phyloP scores from a whole-genome alignment of 2,797 vertebrate genomes.

The Mormyrops attenuatus region DNA sequence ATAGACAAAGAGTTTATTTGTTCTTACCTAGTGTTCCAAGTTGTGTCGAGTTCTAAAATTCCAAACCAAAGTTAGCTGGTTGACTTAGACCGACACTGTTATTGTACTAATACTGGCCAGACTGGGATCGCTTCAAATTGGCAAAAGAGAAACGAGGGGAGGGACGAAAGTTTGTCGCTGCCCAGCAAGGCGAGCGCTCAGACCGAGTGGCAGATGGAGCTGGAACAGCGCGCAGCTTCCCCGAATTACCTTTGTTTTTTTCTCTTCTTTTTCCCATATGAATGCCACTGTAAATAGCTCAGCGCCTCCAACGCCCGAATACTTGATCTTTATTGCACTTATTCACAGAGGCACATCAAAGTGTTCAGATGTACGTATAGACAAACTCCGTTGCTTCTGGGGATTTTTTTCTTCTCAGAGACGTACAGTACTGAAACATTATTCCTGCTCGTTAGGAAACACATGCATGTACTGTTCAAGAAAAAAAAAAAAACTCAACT shows the following conservation, averaged over 20 bases:
- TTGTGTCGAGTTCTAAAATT: slow-evolving; percentile 26
- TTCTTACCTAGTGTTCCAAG: slow-evolving; percentile 30
- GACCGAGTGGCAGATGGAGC: neutral
- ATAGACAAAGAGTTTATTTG: neutral
- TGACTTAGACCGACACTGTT: slow-evolving; percentile 23
- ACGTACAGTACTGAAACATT: neutral
- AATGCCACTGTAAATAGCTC: neutral
- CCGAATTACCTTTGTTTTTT: neutral
- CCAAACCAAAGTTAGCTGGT: slow-evolving; percentile 23
- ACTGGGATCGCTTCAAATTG: neutral
- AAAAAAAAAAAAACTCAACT: neutral
- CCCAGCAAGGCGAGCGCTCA: neutral
- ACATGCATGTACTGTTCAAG: neutral
- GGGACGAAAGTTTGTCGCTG: slow-evolving; percentile 42
- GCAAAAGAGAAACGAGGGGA: slow-evolving; percentile 42
- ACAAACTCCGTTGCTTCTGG: neutral
- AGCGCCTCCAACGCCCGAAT: neutral
- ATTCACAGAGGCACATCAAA: neutral
- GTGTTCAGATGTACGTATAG: neutral
- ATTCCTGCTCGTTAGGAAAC: neutral
- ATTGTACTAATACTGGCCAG: slow-evolving; percentile 28
- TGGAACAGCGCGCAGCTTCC: neutral
- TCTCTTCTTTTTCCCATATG: neutral
- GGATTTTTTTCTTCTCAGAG: neutral
- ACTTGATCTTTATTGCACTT: neutral